Base-by-base conservation (phyloP, 2,888 invertebrate species). In the Dioctria rufipes region DNA sequence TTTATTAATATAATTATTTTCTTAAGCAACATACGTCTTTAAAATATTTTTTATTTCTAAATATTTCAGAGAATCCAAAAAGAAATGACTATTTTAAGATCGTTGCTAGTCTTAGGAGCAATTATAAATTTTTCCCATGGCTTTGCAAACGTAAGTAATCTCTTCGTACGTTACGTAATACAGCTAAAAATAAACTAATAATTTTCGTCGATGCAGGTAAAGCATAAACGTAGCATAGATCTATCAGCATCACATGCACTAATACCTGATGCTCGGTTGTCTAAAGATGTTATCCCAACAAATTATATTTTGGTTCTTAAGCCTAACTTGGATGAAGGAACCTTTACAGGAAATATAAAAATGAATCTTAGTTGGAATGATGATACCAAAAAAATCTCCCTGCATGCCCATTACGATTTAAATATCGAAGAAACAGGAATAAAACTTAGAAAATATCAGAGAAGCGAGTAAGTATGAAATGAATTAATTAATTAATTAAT, bases 301-400 rank as follows among this genome's bases (percentile, higher is more conserved):
- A 92, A 91, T 4, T 95, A 95, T 86, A 90, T 91, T 39, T 85
- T 95, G 46, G 91, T 93, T 80, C 86, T 95, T 8, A 91, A 93
- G 81, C 94, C 95, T 0, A 92, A 92, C 81, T 89, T 93, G 0
- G 92, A 92, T 54, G 92, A 93, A 75, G 92, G 91, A 0, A 89
- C 91, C 9, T 95, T 94, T 86, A 91, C 90, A 80, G 95, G 95
- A 0, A 89, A 90, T 77, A 93, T 95, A 0, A 90, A 90, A 83
- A 94, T 95, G 83, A 93, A 94, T 85, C 88, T 94, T 25, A 93
- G 92, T 2, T 94, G 94, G 91, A 89, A 91, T 40, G 90, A 91
- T 69, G 91, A 91, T 6, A 90, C 92, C 0, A 91, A 92, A 81
- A 91, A 92, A 85, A 91, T 95, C 75, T 91, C 90, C 0, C 87